Evolutionary conservation across 2,113 vertebrate genomes (phyloP).

Genomic region (Trichechus manatus): DNA sequence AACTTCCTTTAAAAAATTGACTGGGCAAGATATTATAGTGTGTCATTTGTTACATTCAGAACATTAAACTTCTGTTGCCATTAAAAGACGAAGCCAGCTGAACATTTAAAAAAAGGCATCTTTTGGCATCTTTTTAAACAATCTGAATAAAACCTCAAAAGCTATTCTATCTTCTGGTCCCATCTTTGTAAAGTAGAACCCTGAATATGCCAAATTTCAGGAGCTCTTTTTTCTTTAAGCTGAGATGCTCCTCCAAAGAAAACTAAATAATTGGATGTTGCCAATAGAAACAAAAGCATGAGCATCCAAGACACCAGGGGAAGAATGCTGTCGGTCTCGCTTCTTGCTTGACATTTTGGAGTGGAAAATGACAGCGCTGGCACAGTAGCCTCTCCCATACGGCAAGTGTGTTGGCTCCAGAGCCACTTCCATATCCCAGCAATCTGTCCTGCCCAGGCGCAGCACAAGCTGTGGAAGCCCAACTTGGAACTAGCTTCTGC

Average conservation of each 20-base stretch:
- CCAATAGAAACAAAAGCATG: background rate
- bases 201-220: background rate
- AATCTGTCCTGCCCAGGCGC: background rate
- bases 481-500: background rate
- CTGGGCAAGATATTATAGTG: background rate
- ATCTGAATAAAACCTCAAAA: conserved; percentile 79
- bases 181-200: conserved; percentile 34
- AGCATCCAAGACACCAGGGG: background rate
- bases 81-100: conserved; percentile 55
- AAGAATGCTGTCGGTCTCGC: background rate
- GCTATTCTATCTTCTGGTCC: conserved; percentile 50
- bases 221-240: conserved; percentile 24
- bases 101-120: background rate
- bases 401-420: conserved; percentile 41
- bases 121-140: conserved; percentile 69
- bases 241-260: background rate
- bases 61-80: background rate
- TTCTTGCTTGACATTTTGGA: conserved; percentile 60
- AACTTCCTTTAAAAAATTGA: conserved; percentile 49
- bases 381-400: conserved; percentile 9
- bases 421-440: background rate
- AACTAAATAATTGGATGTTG: background rate
- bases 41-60: conserved; percentile 47
- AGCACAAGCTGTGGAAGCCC: background rate
- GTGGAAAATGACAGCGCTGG: conserved; percentile 66